Percentiles rank a stretch among this genome's conserved stretches.
phyloP scores from a whole-genome alignment of 2,797 vertebrate species.

The Phataginus tricuspis region DNA sequence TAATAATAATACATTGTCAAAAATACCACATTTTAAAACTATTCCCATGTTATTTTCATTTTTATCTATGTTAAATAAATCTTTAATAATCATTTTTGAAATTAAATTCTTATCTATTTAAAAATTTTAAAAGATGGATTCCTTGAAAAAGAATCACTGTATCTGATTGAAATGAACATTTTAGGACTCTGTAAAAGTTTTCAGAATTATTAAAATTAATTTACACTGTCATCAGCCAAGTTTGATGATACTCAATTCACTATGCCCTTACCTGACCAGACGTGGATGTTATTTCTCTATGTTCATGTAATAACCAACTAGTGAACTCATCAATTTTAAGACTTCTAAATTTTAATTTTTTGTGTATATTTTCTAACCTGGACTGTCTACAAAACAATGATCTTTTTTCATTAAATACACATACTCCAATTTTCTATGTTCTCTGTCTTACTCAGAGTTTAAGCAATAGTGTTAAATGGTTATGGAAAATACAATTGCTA shows the following conservation, averaged over 20 bases:
- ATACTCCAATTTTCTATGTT: not conserved
- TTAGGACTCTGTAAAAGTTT: not conserved
- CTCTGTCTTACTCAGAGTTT: not conserved
- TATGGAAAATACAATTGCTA: too few relatives aligned
- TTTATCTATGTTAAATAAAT: not conserved
- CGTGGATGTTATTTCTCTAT: not conserved
- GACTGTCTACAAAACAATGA: not conserved
- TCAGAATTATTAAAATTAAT: not conserved
- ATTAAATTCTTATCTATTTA: not conserved
- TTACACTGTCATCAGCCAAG: not conserved
- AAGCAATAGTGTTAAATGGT: not conserved
- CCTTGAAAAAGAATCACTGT: not conserved
- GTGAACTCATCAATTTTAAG: not conserved
- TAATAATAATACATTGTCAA: not conserved
- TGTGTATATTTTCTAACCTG: not conserved
- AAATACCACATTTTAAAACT: not conserved
- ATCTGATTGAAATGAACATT: not conserved
- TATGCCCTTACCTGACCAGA: not conserved
- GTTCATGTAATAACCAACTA: not conserved
- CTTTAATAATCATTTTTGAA: conserved; percentile 1
- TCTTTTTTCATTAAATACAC: not conserved
- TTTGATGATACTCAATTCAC: not conserved
- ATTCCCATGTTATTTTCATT: not conserved
- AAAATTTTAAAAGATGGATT: not conserved
- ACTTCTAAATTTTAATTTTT: not conserved